Evolutionary conservation across 1,140 invertebrate species (phyloP), one percentile per base, ranked within the genome.

Genomic region (Popillia japonica): DNA sequence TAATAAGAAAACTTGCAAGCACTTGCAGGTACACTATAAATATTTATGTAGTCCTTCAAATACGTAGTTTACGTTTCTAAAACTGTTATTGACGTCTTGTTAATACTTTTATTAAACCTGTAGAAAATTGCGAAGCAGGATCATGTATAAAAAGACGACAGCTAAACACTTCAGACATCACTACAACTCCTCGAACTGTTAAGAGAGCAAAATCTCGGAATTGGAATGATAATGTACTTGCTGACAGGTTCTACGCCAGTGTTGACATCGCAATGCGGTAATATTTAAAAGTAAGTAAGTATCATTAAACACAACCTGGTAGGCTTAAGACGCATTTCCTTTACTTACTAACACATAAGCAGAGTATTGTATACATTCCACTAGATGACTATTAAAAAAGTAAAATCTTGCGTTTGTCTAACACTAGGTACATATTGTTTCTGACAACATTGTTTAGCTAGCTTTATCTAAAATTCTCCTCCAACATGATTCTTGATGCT

Each of bases 61-160:
- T 10, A 68, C 22, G 61, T 22, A 34, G 0, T 68, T 68, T 68
- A 22, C 22, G 22, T 20, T 68, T 6, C 22, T 68, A 68, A 68
- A 68, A 68, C 61, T 68, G 61, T 68, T 68, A 68, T 23, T 34
- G 22, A 23, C 61, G 61, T 68, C 61, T 68, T 68, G 61, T 68
- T 20, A 68, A 68, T 68, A 68, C 20, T 6, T 27, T 68, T 68
- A 27, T 68, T 68, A 68, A 27, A 68, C 61, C 61, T 68, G 17
- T 34, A 68, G 8, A 8, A 68, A 68, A 68, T 34, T 27, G 22
- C 22, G 22, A 22, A 68, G 27, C 61, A 11, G 61, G 22, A 68
- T 68, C 27, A 14, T 34, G 22, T 11, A 68, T 27, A 68, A 68
- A 68, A 14, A 68, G 22, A 22, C 0, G 22, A 68, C 20, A 68